Percentiles rank a stretch among this genome's conserved stretches.
Conservation (phyloP, 2,113 vertebrate species). For the Acinonyx jubatus region DNA sequence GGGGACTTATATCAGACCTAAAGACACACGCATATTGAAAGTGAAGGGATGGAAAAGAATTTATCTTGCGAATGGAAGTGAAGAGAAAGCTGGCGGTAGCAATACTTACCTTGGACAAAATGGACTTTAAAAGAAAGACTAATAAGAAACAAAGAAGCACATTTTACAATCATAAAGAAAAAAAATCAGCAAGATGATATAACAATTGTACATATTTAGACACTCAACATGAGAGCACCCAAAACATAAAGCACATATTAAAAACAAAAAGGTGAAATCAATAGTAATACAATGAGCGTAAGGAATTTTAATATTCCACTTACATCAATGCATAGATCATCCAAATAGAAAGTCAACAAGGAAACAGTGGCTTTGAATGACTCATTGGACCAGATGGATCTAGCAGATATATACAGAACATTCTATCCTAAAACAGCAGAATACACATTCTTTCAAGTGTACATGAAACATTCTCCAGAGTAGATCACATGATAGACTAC, state of each 20-base stretch:
- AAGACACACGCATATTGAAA: neutral
- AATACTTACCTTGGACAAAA: neutral
- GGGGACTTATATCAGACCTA: neutral
- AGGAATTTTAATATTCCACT: neutral
- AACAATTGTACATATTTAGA: neutral
- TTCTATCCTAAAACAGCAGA: neutral
- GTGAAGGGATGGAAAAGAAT: neutral
- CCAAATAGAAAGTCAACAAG: neutral
- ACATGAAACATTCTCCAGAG: neutral
- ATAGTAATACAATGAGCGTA: neutral
- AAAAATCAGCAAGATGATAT: neutral
- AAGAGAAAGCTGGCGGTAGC: neutral
- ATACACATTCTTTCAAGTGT: neutral
- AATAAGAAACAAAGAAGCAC: neutral
- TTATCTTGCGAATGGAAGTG: neutral
- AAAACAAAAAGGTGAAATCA: neutral
- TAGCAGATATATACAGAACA: neutral
- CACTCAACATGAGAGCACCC: neutral
- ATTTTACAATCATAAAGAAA: neutral
- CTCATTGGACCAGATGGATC: neutral
- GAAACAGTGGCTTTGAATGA: neutral
- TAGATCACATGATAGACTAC: neutral
- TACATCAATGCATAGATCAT: neutral
- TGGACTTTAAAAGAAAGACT: neutral
- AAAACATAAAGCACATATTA: neutral